Conservation (phyloP, 2,113 vertebrate genomes). For the Boulengeromyrus knoepffleri region DNA sequence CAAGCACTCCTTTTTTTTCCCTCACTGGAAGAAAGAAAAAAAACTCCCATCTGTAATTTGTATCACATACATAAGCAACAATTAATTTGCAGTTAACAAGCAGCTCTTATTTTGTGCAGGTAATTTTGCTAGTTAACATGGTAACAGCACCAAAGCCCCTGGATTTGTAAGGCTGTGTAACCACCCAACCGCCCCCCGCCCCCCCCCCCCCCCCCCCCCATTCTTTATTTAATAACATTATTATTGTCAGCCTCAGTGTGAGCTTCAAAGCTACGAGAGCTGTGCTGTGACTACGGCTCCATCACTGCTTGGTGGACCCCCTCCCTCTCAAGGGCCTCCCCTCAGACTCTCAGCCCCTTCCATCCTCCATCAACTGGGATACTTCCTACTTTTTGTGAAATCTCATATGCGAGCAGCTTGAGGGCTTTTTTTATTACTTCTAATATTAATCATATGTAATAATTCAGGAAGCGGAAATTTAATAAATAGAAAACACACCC, state of each 20-base stretch:
- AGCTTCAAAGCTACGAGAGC: not conserved
- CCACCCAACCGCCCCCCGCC: not conserved
- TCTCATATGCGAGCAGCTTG: not conserved
- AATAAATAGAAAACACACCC: not conserved
- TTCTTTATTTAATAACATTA: not conserved
- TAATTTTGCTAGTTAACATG: not conserved
- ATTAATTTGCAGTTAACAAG: constrained; percentile 8
- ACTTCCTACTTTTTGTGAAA: not conserved
- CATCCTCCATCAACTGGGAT: not conserved
- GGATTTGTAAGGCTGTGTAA: not conserved
- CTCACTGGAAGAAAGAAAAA: not conserved
- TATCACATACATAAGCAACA: not conserved
- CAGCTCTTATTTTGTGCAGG: not conserved
- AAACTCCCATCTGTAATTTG: not conserved
- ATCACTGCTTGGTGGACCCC: not conserved
- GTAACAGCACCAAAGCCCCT: not conserved
- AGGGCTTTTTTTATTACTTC: not conserved
- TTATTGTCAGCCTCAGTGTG: not conserved
- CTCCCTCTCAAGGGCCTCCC: not conserved
- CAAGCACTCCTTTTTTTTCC: not conserved
- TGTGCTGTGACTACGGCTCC: too few relatives aligned
- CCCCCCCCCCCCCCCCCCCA: not conserved
- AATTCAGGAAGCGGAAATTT: not conserved
- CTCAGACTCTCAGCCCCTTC: not conserved
- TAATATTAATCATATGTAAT: not conserved